Evolutionary conservation across 2,888 invertebrate genomes (phyloP).

Genomic region (Noctua fimbriata): DNA sequence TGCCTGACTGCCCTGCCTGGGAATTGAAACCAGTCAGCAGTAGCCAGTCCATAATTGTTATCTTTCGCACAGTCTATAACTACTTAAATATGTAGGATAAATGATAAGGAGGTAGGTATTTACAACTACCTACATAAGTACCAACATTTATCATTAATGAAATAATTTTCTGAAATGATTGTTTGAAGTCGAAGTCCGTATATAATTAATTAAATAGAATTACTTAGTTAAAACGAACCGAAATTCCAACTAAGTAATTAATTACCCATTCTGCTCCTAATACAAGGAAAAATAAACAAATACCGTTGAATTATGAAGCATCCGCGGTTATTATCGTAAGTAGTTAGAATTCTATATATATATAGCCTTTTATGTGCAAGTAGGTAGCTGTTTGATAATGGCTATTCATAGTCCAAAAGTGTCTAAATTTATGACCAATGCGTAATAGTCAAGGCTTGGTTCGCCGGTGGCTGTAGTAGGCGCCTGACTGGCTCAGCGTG

Average conservation of each 20-base stretch:
- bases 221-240: constrained; percentile 5
- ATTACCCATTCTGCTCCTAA: constrained; percentile 24
- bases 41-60: neutral
- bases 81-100: neutral
- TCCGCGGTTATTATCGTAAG: constrained; percentile 44
- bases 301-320: constrained; percentile 51
- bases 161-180: constrained; percentile 3
- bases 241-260: constrained; percentile 21
- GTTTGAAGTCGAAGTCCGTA: constrained; percentile 2
- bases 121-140: neutral
- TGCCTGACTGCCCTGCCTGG: neutral
- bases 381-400: constrained; percentile 54
- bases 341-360: constrained; percentile 61
- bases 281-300: constrained; percentile 53
- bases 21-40: neutral
- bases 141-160: neutral
- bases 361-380: constrained; percentile 61
- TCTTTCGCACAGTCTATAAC: neutral
- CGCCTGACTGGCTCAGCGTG: constrained; percentile 70
- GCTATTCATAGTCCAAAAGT: constrained; percentile 64
- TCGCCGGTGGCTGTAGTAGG: constrained; percentile 61
- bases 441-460: constrained; percentile 60
- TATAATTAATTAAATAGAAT: constrained; percentile 9
- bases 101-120: neutral
- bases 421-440: constrained; percentile 66